Percentiles rank a stretch among this genome's conserved stretches.
These are phyloP conservation scores for Motacilla alba DNA, from an alignment of 2,113 vertebrate species.

Conservation along the genomic window DNA sequence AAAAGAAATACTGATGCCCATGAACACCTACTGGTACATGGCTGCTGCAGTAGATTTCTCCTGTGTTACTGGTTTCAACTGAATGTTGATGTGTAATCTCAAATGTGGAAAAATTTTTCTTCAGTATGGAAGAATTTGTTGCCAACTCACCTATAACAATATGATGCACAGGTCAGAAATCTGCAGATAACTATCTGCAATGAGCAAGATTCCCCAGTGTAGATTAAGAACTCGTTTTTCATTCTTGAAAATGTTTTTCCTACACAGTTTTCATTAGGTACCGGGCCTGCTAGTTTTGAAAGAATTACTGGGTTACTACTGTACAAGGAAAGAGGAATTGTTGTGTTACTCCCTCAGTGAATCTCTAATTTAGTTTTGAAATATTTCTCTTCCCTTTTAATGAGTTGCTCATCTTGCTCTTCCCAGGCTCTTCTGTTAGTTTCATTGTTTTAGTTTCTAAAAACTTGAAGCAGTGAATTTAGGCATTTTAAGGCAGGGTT, in stretches of 20 bases:
- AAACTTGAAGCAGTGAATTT: background rate
- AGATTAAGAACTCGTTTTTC: background rate
- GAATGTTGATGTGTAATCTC: background rate
- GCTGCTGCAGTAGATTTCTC: background rate
- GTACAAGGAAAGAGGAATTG: background rate
- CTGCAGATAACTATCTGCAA: background rate
- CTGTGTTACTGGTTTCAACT: background rate
- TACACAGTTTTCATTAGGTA: background rate
- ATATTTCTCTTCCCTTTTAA: background rate
- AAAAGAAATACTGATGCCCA: background rate
- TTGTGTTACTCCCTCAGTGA: background rate
- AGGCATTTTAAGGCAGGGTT: background rate
- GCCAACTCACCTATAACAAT: accelerated
- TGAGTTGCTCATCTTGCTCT: background rate
- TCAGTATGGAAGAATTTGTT: background rate
- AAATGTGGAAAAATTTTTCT: background rate
- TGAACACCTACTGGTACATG: background rate
- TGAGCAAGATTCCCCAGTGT: background rate
- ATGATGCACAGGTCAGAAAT: background rate
- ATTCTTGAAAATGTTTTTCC: background rate
- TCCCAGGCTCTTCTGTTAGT: background rate
- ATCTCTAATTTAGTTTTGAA: background rate
- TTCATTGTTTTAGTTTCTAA: background rate
- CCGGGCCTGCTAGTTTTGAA: background rate
- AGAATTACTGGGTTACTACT: background rate